Evolutionary conservation across 2,113 vertebrate species (phyloP), one percentile per base, ranked within the genome.

Genomic region (Spea bombifrons): DNA sequence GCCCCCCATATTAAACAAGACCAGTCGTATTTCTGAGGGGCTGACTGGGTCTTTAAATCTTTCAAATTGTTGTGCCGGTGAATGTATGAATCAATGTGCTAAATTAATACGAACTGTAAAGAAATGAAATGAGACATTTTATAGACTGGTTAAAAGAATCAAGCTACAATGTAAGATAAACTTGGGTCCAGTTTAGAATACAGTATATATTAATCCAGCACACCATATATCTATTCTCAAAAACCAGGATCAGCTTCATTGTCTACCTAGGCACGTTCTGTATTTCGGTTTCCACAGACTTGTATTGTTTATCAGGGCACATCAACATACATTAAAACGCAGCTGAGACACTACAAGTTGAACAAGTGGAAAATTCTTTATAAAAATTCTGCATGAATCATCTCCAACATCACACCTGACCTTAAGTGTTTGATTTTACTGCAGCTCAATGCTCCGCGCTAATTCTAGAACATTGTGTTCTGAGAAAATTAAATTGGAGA

Each of bases 401-500:
- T 80, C 71, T 73, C 9, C 52, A 30, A 30, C 30, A 76, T 47
- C 44, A 81, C 0, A 50, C 7, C 52, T 84, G 83, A 75, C 83
- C 76, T 83, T 80, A 78, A 85, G 84, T 83, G 79, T 72, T 5
- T 75, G 71, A 85, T 87, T 86, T 86, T 79, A 83, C 61, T 45
- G 75, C 80, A 75, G 76, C 81, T 84, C 71, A 65, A n/a, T 81
- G 84, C 78, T 84, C 75, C 84, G 75, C 7, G 0, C 70, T 79
- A 78, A 50, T 83, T 73, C 84, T 77, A 83, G 83, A 86, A 84
- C 85, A 83, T 84, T 84, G 82, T 84, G 84, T 85, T 78, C 84
- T 82, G 82, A 84, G 82, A 87, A 86, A 82, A 83, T 66, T 80
- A 80, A 80, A 4, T 30, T 71, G 81, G 77, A 63, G 83, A 86